Base-by-base conservation (phyloP, 2,797 vertebrate species). In the Benthosema pterotum region DNA sequence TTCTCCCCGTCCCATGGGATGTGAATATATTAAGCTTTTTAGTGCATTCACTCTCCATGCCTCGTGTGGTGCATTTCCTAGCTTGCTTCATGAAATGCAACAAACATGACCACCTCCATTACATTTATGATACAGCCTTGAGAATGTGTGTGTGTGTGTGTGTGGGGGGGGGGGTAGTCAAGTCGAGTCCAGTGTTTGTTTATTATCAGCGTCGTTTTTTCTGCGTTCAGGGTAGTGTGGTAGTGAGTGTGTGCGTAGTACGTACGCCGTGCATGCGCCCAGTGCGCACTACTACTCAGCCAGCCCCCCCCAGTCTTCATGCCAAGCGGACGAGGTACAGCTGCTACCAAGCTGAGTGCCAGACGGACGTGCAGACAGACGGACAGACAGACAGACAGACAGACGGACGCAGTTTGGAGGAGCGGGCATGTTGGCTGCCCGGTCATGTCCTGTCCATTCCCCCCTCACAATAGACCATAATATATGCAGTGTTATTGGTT, bases 271-370 rank as follows among this genome's bases (percentile, higher is more conserved):
- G 22, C 22, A 2, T 70, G 52, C 67, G 28, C 61, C n/a, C n/a
- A n/a, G 50, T 56, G 53, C 42, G 46, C 22, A 22, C 22, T 2
- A 2, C 2, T 4, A 22, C 22, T 2, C 22, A 22, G 2, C 2
- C 22, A 22, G 4, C 22, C 2, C 32, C 1, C 12, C 4, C 13
- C 28, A 11, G 42, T 66, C 60, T 48, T 5, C 12, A 38, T 69
- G 19, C 53, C 67, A 60, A 74, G 17, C 66, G 18, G 28, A 13
- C 70, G 69, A 45, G 55, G 43, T 64, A 63, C 78, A 80, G 74
- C 78, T 82, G 77, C 76, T 84, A 63, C 63, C 67, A 42, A 43
- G 16, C 66, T 46, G 59, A 22, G 42, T 13, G 55, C 58, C 65
- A 65, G 66, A 19, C 64, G 70, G 55, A 69, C 67, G 42, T 57